Evolutionary conservation across 2,888 invertebrate species (phyloP).

Genomic region (Noctua fimbriata): DNA sequence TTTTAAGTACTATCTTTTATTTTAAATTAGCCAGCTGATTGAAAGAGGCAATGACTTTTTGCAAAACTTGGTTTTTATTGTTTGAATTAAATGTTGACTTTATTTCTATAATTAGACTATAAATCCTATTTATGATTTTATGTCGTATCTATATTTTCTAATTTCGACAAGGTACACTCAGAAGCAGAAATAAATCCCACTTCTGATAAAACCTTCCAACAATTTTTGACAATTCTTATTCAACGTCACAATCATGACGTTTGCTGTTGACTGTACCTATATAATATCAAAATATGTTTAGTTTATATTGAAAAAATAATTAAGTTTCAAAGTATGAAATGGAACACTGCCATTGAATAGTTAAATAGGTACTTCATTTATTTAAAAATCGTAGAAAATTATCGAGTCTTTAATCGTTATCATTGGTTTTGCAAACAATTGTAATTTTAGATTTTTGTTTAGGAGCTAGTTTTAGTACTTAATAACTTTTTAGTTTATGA

Average conservation of each 20-base stretch:
- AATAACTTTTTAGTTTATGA: constrained; percentile 37
- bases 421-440: constrained; percentile 38
- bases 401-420: constrained; percentile 31
- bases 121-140: constrained; percentile 45
- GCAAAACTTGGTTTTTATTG: constrained; percentile 13
- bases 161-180: constrained; percentile 37
- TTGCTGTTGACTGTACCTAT: constrained; percentile 46
- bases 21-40: constrained; percentile 6
- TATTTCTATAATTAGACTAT: constrained; percentile 33
- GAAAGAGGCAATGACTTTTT: constrained; percentile 14
- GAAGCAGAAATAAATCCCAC: constrained; percentile 13
- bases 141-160: constrained; percentile 15
- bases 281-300: constrained; percentile 11
- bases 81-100: neutral
- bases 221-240: constrained; percentile 39
- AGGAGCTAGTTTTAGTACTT: constrained; percentile 36
- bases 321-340: constrained; percentile 54
- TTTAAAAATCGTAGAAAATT: constrained; percentile 62
- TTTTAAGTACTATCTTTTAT: constrained; percentile 11
- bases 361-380: constrained; percentile 62
- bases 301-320: constrained; percentile 40
- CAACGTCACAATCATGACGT: constrained; percentile 14
- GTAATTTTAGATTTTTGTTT: constrained; percentile 41
- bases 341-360: constrained; percentile 77
- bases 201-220: neutral